These are phyloP conservation scores for Paracanthobrama guichenoti DNA, from an alignment of 2,113 vertebrate species.

Conservation along the genomic window DNA sequence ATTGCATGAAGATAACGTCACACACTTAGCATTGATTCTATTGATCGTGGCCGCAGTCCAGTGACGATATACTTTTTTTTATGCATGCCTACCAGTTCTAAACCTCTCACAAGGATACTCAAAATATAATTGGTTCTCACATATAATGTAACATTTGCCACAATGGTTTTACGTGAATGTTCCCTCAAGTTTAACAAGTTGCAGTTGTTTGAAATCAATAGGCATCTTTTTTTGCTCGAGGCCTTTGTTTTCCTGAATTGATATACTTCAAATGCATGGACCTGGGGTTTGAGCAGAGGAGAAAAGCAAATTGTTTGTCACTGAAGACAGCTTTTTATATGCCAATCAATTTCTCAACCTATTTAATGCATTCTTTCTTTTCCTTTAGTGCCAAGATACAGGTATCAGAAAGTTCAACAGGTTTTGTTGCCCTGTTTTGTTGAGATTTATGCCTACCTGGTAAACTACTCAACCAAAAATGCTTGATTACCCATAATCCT, in stretches of 20 bases:
- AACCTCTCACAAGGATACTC: background rate
- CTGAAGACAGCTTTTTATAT: constrained; percentile 52
- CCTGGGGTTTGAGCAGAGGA: constrained; percentile 30
- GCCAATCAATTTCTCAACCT: constrained; percentile 55
- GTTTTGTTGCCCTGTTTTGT: background rate
- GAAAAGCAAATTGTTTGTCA: constrained; percentile 65
- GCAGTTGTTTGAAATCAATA: constrained; percentile 8
- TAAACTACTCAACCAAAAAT: background rate
- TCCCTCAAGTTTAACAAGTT: constrained; percentile 17
- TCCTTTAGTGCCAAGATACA: background rate
- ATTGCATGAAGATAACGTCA: constrained; percentile 8
- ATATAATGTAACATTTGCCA: constrained; percentile 2
- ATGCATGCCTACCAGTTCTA: background rate
- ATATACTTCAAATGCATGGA: constrained; percentile 44
- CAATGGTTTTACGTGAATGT: background rate
- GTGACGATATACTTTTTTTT: background rate
- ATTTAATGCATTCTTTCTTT: constrained; percentile 46
- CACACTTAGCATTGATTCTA: constrained; percentile 14
- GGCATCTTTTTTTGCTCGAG: constrained; percentile 13
- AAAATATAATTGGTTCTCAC: constrained; percentile 13
- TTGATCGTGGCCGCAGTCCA: background rate
- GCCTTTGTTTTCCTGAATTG: constrained; percentile 38
- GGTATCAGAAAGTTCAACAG: background rate
- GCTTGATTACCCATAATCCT: background rate
- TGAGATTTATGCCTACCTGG: background rate